These are phyloP conservation scores for Phrixothrix hirtus DNA, from an alignment of 2,888 invertebrate genomes.

Conservation along the genomic window DNA sequence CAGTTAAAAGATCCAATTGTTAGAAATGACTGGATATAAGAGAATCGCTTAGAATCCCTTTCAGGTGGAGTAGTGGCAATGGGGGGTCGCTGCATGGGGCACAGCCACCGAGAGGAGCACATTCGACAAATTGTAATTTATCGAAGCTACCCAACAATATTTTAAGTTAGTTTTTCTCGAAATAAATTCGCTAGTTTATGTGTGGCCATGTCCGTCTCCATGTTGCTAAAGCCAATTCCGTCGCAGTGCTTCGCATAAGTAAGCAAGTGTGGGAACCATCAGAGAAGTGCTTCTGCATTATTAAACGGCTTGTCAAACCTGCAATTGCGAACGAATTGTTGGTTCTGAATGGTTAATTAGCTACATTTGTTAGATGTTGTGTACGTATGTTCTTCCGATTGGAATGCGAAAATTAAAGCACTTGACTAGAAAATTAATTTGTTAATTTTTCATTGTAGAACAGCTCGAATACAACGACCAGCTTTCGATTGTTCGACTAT, in stretches of 20 bases:
- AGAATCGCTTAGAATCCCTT: conserved; percentile 35
- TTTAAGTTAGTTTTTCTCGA: conserved; percentile 45
- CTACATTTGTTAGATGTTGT: conserved; percentile 30
- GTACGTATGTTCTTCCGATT: conserved; percentile 20
- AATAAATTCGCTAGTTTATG: conserved; percentile 52
- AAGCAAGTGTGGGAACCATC: conserved; percentile 30
- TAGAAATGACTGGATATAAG: conserved; percentile 40
- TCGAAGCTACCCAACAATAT: conserved; percentile 45
- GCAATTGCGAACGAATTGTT: conserved; percentile 30
- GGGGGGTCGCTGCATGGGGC: conserved; percentile 51
- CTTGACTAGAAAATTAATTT: conserved; percentile 18
- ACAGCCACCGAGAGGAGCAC: conserved; percentile 49
- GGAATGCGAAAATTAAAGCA: too few relatives aligned
- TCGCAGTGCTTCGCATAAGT: conserved; percentile 26
- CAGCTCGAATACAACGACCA: conserved; percentile 6
- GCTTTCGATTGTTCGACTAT: conserved; percentile 16
- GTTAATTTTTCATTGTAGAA: conserved; percentile 13
- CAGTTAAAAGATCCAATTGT: conserved; percentile 47
- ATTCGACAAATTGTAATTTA: conserved; percentile 58
- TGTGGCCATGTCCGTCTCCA: conserved; percentile 49
- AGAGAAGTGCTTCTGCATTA: conserved; percentile 24
- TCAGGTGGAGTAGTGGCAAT: conserved; percentile 48
- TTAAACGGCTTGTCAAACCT: conserved; percentile 31
- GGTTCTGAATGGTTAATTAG: conserved; percentile 28
- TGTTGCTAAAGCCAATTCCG: conserved; percentile 26